Evolutionary conservation across 2,888 invertebrate species (phyloP), one percentile per base, ranked within the genome.

Genomic region (Camponotus fellah): DNA sequence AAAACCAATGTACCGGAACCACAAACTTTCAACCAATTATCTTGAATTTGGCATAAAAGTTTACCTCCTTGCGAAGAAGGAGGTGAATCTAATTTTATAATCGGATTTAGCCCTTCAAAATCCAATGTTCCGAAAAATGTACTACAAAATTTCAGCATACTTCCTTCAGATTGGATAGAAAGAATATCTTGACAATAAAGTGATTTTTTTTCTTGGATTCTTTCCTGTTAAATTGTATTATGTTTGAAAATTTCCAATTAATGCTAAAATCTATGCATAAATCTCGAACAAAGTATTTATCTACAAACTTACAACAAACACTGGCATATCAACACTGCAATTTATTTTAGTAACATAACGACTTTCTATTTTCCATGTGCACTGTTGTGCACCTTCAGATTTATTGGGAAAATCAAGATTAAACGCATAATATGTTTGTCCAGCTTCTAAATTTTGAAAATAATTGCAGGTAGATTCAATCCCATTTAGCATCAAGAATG

Each of bases 1-100:
- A 92, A 56, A 0, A 53, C 82, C 56, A 95, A 90, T 0, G 80
- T 32, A n/a, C 96, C 96, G 0, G 65, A 83, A 0, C 96, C 97
- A 89, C 97, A 97, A n/a, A n/a, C n/a, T n/a, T n/a, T n/a, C n/a
- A n/a, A n/a, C n/a, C n/a, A n/a, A n/a, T n/a, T n/a, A n/a, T n/a
- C n/a, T n/a, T n/a, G n/a, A n/a, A n/a, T n/a, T n/a, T n/a, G n/a
- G n/a, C n/a, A n/a, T n/a, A n/a, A n/a, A n/a, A n/a, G n/a, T n/a
- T n/a, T n/a, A n/a, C n/a, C n/a, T n/a, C n/a, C n/a, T n/a, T n/a
- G n/a, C n/a, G n/a, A n/a, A n/a, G n/a, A n/a, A n/a, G n/a, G n/a
- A n/a, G n/a, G n/a, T n/a, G n/a, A n/a, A n/a, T n/a, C n/a, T n/a
- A n/a, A n/a, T n/a, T n/a, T n/a, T n/a, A n/a, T n/a, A n/a, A n/a